Base-by-base conservation (phyloP, 2,113 vertebrate genomes). In the Rhinichthys klamathensis region DNA sequence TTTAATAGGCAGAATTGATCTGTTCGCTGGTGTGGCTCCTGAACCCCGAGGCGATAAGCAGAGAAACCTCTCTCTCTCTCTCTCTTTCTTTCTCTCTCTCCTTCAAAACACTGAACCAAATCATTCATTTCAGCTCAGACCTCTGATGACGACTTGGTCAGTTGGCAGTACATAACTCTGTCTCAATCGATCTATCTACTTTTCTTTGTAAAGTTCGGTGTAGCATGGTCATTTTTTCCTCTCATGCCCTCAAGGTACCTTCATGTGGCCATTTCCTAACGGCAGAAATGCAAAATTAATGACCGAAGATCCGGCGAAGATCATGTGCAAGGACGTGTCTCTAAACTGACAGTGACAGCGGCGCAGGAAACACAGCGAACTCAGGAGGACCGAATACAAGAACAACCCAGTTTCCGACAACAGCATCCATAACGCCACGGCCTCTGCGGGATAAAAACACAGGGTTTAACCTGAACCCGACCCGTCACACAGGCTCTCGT, bases 1-100 rank as follows among this genome's bases (percentile, higher is more conserved):
- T 91, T 90, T 87, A 91, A 93, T 93, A 91, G 90, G 77, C 81
- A 85, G 87, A 84, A 93, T 91, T 92, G 93, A 94, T 91, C 90
- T 82, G 87, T 87, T 54, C 80, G 44, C 81, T 73, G 12, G 82
- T 90, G 90, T 83, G 54, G 85, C 77, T 86, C 23, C 51, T 80
- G 35, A 80, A 88, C 70, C 93, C 80, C 18, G 58, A 86, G 91
- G 90, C 25, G 10, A 69, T 69, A 67, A 70, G 49, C 65, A 25
- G 30, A 72, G 27, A 49, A 25, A 18, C 13, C n/a, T n/a, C n/a
- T n/a, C n/a, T n/a, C 23, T 58, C 30, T 35, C 27, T 74, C 46
- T 79, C 10, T 65, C 41, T 18, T 0, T 41, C 38, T 41, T 0
- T 41, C 69, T 21, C 8, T 38, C n/a, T 49, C 18, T 69, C 18